Percentiles rank a stretch among this genome's conserved stretches.
These are phyloP conservation scores for Pseudochromis fuscus DNA, from an alignment of 2,797 vertebrate species.

Conservation along the genomic window DNA sequence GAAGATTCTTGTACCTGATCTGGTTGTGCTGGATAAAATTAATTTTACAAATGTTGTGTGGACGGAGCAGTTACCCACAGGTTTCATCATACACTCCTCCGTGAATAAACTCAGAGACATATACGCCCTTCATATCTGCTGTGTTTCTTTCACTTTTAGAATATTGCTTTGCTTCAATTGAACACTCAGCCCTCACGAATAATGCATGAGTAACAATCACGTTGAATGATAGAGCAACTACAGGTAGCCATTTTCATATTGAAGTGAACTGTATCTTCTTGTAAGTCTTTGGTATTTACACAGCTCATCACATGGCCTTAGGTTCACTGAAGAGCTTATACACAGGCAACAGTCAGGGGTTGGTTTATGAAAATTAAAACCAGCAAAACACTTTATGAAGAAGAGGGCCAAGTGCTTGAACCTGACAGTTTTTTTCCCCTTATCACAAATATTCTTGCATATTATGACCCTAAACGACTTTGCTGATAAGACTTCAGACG, in stretches of 20 bases:
- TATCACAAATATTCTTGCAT: conserved; percentile 34
- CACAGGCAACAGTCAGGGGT: conserved; percentile 10
- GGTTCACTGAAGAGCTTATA: conserved; percentile 18
- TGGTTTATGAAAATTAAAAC: conserved; percentile 41
- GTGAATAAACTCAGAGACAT: conserved; percentile 83
- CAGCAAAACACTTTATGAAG: conserved; percentile 23
- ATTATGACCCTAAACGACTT: conserved; percentile 54
- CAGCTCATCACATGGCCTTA: conserved; percentile 42
- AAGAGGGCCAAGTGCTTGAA: conserved; percentile 35
- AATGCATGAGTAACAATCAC: conserved; percentile 72
- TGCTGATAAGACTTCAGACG: conserved; percentile 45
- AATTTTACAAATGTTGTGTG: conserved; percentile 75
- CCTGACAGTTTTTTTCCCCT: conserved; percentile 24
- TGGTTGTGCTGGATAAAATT: conserved; percentile 77
- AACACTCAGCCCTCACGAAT: conserved; percentile 60
- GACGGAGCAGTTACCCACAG: conserved; percentile 74
- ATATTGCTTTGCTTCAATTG: conserved; percentile 69
- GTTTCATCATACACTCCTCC: conserved; percentile 79
- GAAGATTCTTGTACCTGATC: conserved; percentile 76
- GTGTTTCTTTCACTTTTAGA: conserved; percentile 73
- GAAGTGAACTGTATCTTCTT: conserved; percentile 42
- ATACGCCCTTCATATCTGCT: conserved; percentile 71
- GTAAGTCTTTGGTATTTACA: conserved; percentile 51
- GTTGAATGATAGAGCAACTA: conserved; percentile 61
- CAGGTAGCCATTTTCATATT: conserved; percentile 50